Base-by-base conservation (phyloP, 1,140 invertebrate genomes). In the Steinernema khuongi region DNA sequence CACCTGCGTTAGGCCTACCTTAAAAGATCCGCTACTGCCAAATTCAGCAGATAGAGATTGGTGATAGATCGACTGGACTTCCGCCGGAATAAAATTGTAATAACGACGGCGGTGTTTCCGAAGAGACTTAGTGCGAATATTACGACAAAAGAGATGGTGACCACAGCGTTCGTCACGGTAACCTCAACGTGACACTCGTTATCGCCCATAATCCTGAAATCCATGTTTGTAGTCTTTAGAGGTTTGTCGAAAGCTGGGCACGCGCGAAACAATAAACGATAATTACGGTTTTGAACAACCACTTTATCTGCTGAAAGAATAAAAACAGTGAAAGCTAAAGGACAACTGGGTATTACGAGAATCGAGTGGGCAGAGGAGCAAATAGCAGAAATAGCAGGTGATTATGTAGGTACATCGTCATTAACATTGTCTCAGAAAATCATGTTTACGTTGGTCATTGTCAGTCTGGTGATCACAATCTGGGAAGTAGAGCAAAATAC, bases 21-120 rank as follows among this genome's bases (percentile, higher is more conserved):
- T 50, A 77, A 60, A 0, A 79, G 44, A 70, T 79, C 78, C 1
- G 78, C 74, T 18, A 79, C 60, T 66, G 78, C 78, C 31, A 79
- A 50, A 32, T 79, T 79, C 18, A 79, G 70, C n/a, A 77, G 43
- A 41, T 77, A 77, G 36, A 76, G 72, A 32, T 77, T 77, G 1
- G 76, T 77, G 70, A 77, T 76, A 26, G 71, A 74, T 17, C 76
- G 70, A 26, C 50, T 60, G 7, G 50, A 60, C 26, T 60, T 60
- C 50, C 50, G 50, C 7, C 50, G 11, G 50, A 60, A 26, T 14
- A 60, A 22, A 22, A 60, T 60, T 4, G 50, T 60, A 22, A 60
- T 14, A 4, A 60, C 50, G 50, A 60, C 50, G 50, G 50, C 50
- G 50, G 50, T 60, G 50, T 60, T 60, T 11, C 50, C 50, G 50